Evolutionary conservation across 2,797 vertebrate species (phyloP).

Genomic region (Mormyrus hasselquistii): DNA sequence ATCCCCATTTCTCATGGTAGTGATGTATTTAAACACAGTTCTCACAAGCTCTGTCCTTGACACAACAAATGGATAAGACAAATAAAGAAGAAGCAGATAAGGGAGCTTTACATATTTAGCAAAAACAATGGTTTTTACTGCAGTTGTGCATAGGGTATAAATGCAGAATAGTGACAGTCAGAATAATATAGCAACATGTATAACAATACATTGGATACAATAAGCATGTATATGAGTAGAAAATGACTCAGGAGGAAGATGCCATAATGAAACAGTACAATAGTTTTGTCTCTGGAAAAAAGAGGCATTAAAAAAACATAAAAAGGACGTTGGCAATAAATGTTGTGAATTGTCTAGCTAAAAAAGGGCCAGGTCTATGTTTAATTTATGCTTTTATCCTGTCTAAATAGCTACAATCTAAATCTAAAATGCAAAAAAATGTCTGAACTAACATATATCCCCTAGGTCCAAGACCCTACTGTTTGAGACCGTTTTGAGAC

Average conservation of each 20-base stretch:
- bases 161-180: not conserved
- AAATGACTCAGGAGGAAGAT: not conserved
- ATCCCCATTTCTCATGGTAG: not conserved
- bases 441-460: not conserved
- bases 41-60: not conserved
- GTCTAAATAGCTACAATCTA: not conserved
- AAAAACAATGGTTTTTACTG: not conserved
- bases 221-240: not conserved
- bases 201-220: not conserved
- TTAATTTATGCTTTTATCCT: not conserved
- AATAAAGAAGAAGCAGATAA: not conserved
- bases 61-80: not conserved
- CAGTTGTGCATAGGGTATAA: not conserved
- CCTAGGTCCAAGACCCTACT: not conserved
- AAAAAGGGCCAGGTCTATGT: not conserved
- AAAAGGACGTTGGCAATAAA: not conserved
- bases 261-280: not conserved
- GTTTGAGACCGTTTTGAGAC: not conserved
- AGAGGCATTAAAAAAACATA: not conserved
- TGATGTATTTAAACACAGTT: not conserved
- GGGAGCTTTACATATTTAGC: not conserved
- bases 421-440: not conserved
- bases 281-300: not conserved
- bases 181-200: not conserved
- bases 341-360: not conserved